Evolutionary conservation across 2,888 invertebrate genomes (phyloP).

Genomic region (Baronia brevicornis): DNA sequence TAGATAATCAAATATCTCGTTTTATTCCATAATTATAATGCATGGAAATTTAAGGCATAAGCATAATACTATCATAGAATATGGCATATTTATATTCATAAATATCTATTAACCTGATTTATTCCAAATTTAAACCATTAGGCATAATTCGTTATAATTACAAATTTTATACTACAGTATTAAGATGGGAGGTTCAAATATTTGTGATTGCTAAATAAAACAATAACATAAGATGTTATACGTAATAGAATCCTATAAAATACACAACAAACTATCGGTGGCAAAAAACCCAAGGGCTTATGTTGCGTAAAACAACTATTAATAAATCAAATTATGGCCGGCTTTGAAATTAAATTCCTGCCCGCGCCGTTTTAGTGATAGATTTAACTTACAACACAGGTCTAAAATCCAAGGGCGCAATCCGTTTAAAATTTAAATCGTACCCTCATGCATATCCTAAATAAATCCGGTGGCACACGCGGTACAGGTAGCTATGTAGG

Average conservation of each 20-base stretch:
- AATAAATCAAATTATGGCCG: conserved; percentile 45
- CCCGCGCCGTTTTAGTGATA: conserved; percentile 49
- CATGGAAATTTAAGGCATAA: no score
- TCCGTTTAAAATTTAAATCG: conserved; percentile 75
- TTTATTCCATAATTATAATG: no score
- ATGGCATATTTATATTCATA: no score
- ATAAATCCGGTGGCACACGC: conserved; percentile 66
- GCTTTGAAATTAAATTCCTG: conserved; percentile 50
- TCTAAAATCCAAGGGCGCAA: conserved; percentile 70
- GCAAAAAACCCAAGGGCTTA: conserved; percentile 33
- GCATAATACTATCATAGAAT: no score
- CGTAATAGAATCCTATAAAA: neutral
- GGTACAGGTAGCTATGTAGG: conserved; percentile 60
- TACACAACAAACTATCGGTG: neutral
- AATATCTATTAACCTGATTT: no score
- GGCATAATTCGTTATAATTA: no score
- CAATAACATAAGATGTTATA: no score
- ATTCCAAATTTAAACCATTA: no score
- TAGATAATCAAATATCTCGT: no score
- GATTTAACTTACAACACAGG: conserved; percentile 65
- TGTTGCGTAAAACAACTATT: conserved; percentile 53
- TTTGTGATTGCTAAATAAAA: no score
- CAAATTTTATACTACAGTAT: no score
- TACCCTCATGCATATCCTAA: conserved; percentile 76
- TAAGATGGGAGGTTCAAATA: no score